Conservation (phyloP, 1,140 invertebrate species). For the Magallana ariakensis region DNA sequence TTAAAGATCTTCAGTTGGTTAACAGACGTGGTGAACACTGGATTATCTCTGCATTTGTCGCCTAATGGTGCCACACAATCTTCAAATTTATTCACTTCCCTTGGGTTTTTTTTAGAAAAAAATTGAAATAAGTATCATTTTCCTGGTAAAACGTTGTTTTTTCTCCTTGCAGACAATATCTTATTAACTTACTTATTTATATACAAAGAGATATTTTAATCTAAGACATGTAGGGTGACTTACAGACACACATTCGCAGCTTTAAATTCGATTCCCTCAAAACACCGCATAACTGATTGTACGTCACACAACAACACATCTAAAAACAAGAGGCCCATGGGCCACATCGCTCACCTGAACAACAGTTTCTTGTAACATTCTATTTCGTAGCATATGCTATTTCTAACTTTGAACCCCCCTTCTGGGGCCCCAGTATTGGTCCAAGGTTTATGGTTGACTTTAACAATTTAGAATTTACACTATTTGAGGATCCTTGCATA, state of each 20-base stretch:
- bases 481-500: too few species aligned
- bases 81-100: slow-evolving; percentile 3
- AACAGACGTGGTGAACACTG: neutral
- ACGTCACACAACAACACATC: neutral
- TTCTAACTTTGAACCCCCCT: too few species aligned
- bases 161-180: neutral
- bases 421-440: too few species aligned
- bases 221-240: neutral
- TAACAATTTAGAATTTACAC: too few species aligned
- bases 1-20: neutral
- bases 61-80: neutral
- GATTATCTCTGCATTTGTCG: neutral
- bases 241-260: neutral
- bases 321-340: neutral
- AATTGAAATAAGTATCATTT: neutral
- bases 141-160: neutral
- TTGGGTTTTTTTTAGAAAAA: neutral
- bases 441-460: too few species aligned
- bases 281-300: neutral
- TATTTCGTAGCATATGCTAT: too few species aligned
- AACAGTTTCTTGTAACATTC: too few species aligned
- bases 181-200: neutral
- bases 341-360: too few species aligned
- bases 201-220: neutral
- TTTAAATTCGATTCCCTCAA: neutral